These are phyloP conservation scores for Mantis religiosa DNA, from an alignment of 2,888 invertebrate genomes.

Conservation along the genomic window DNA sequence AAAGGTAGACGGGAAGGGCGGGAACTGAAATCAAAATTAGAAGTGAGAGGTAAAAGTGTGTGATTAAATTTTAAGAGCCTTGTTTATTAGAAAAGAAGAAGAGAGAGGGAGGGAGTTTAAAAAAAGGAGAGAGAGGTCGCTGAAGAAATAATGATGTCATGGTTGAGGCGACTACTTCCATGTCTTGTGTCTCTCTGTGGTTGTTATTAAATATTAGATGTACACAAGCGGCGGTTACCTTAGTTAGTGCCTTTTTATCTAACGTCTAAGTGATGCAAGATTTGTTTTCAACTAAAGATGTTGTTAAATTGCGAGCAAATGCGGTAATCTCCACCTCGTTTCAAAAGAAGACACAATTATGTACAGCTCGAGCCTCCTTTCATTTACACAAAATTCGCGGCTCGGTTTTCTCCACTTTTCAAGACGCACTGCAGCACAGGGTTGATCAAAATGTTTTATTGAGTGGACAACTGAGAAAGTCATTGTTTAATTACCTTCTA, in stretches of 20 bases:
- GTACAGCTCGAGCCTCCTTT: not conserved
- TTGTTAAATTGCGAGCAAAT: not conserved
- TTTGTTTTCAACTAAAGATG: not conserved
- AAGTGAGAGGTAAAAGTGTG: not conserved
- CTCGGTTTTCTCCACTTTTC: not conserved
- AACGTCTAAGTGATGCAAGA: not conserved
- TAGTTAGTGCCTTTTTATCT: not conserved
- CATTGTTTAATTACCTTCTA: too few species aligned
- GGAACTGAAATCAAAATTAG: conserved; percentile 7
- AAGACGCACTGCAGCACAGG: not conserved
- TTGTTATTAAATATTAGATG: not conserved
- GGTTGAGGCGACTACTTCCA: not conserved
- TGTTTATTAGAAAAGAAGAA: not conserved
- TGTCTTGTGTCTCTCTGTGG: not conserved
- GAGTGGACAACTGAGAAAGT: too few species aligned
- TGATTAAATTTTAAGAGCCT: conserved; percentile 7
- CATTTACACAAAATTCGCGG: not conserved
- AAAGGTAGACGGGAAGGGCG: not conserved
- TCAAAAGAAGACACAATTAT: not conserved
- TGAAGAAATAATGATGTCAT: not conserved
- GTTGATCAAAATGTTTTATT: not conserved
- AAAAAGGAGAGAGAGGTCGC: not conserved
- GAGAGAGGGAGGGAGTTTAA: not conserved
- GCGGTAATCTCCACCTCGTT: not conserved
- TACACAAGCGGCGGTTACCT: not conserved